phyloP scores from a whole-genome alignment of 2,797 vertebrate species.

The Diceros bicornis region DNA sequence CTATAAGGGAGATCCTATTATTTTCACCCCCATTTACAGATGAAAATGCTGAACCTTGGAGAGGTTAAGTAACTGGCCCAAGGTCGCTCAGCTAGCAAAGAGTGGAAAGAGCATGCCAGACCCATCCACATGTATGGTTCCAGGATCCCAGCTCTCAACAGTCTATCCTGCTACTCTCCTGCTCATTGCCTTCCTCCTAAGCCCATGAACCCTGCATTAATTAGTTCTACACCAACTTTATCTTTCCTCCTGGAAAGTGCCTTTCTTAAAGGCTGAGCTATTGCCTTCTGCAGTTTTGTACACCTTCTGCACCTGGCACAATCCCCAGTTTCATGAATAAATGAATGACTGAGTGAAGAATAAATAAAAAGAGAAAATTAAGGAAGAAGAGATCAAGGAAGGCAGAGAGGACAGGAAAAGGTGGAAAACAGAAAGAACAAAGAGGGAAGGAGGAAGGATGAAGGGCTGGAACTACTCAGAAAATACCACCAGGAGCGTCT shows the following conservation, averaged over 20 bases:
- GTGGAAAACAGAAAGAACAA: not conserved
- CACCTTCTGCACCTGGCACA: not conserved
- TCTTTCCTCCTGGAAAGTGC: not conserved
- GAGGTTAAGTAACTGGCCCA: not conserved
- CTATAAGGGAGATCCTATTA: not conserved
- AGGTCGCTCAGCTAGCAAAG: not conserved
- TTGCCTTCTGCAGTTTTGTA: not conserved
- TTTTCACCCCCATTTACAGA: not conserved
- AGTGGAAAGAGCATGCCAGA: not conserved
- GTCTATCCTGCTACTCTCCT: not conserved
- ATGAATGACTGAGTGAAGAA: not conserved
- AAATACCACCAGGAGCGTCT: not conserved
- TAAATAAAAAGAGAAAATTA: not conserved
- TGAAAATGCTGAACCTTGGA: not conserved
- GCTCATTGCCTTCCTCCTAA: not conserved
- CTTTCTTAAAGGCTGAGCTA: not conserved
- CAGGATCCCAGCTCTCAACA: not conserved
- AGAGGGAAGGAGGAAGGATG: not conserved
- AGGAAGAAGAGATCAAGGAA: not conserved
- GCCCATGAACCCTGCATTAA: not conserved
- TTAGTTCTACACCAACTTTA: not conserved
- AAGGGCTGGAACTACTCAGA: not conserved
- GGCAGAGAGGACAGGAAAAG: not conserved
- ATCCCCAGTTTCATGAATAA: not conserved
- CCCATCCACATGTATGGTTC: fast-evolving